These are phyloP conservation scores for Pyrrhia umbra DNA, from an alignment of 2,888 invertebrate species.

Conservation along the genomic window DNA sequence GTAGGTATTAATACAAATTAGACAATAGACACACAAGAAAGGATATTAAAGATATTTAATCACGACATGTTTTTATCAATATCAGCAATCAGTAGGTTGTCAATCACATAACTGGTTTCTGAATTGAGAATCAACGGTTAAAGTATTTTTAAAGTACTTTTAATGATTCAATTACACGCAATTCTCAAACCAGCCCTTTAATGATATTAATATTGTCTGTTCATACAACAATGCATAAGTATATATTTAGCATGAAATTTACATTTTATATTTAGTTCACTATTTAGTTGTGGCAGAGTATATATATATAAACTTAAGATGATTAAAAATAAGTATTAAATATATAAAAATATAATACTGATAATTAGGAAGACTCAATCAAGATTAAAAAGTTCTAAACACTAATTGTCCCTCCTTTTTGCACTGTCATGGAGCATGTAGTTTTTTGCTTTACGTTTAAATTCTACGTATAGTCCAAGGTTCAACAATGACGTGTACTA, in stretches of 20 bases:
- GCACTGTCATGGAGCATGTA: conserved; percentile 18
- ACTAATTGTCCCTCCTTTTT: conserved; percentile 38
- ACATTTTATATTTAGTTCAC: too few relatives aligned
- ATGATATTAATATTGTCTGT: too few relatives aligned
- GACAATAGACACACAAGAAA: not conserved
- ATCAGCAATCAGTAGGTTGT: conserved; percentile 36
- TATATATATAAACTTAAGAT: too few relatives aligned
- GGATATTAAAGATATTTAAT: conserved; percentile 1
- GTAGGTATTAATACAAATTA: not conserved
- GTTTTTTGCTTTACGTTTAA: conserved; percentile 32
- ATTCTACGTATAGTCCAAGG: conserved; percentile 28
- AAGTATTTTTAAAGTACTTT: not conserved
- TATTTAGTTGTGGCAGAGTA: too few relatives aligned
- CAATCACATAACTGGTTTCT: conserved; percentile 28
- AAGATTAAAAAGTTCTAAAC: too few relatives aligned
- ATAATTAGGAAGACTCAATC: too few relatives aligned
- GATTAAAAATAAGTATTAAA: too few relatives aligned
- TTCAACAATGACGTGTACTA: conserved; percentile 16
- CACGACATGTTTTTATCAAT: conserved; percentile 22
- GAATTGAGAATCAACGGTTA: not conserved
- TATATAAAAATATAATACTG: too few relatives aligned
- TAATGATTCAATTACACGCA: too few relatives aligned
- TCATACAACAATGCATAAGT: too few relatives aligned
- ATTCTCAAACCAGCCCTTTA: too few relatives aligned
- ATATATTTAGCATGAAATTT: too few relatives aligned